These are phyloP conservation scores for Fringilla coelebs DNA, from an alignment of 2,797 vertebrate species.

Conservation along the genomic window DNA sequence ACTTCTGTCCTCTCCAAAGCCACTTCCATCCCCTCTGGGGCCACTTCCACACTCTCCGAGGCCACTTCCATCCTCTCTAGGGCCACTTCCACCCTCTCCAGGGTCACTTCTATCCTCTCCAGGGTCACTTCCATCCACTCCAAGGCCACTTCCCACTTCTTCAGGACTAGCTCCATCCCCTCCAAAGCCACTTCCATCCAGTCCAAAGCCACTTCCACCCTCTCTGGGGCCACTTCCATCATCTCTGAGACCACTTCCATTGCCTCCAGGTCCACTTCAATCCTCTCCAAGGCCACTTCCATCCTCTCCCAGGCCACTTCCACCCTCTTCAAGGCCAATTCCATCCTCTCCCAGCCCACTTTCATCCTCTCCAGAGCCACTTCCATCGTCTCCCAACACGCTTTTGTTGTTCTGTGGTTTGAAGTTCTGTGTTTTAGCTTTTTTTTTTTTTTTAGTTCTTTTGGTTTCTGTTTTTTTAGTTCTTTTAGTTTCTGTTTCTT, in stretches of 20 bases:
- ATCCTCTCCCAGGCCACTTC: accelerated
- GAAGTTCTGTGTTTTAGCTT: too few relatives aligned
- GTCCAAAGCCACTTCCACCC: accelerated
- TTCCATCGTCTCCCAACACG: background rate
- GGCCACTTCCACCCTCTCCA: background rate
- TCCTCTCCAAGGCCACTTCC: too few relatives aligned
- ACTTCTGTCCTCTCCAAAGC: too few relatives aligned
- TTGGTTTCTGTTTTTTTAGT: background rate
- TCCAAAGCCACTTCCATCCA: too few relatives aligned
- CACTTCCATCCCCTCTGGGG: accelerated
- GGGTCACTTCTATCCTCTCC: too few relatives aligned
- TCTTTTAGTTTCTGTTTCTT: background rate
- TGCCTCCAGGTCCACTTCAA: accelerated
- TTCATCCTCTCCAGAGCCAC: too few relatives aligned
- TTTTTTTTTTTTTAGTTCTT: too few relatives aligned
- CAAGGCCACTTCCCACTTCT: accelerated
- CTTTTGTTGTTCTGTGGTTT: background rate
- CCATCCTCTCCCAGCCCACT: background rate
- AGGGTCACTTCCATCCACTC: accelerated
- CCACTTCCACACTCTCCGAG: too few relatives aligned
- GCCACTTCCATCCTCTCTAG: too few relatives aligned
- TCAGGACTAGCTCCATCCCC: too few relatives aligned
- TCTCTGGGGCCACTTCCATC: accelerated
- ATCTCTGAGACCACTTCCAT: accelerated
- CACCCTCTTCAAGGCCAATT: background rate